Evolutionary conservation across 2,797 vertebrate species (phyloP), one percentile per base, ranked within the genome.

Genomic region (Aselliscus stoliczkanus): DNA sequence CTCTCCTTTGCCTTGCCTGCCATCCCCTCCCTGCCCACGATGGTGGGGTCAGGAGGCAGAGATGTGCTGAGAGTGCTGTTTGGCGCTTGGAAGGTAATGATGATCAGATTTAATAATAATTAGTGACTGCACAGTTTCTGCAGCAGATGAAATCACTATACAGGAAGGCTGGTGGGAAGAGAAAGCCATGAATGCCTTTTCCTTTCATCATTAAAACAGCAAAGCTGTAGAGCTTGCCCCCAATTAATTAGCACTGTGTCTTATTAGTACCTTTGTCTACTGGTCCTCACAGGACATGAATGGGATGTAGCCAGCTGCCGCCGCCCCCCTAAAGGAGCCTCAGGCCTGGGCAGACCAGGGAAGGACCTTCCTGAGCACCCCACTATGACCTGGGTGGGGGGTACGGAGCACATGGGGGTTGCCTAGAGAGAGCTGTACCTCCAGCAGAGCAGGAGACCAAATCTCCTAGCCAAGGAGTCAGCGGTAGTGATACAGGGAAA

Each of bases 241-340:
- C 83, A 44, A 60, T 97, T 97, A 95, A 98, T 98, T 96, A 98
- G 73, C 14, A 75, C 94, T 91, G 85, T 20, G 86, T 52, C 98
- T 96, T n/a, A 88, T 96, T 96, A 96, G 93, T 77, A 23, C 95
- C 96, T 96, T 95, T 44, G 56, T 67, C 96, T 64, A 1, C 81
- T 90, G 69, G 72, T 52, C 93, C 85, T 88, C 6, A 11, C 0
- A 15, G 27, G n/a, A 21, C 0, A 20, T 86, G 60, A 72, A 37
- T 0, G 2, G 1, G 0, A 21, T 0, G 0, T 44, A 3, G 85
- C 54, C 64, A 12, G 72, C 1, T 17, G 67, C 50, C 13, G 15
- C 39, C 0, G 0, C 10, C 42, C 34, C 50, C 2, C 29, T 6
- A n/a, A 54, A 27, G 25, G 58, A 81, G n/a, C 37, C 65, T 10